Evolutionary conservation across 2,113 vertebrate genomes (phyloP).

Genomic region (Xenotilapia leptura): DNA sequence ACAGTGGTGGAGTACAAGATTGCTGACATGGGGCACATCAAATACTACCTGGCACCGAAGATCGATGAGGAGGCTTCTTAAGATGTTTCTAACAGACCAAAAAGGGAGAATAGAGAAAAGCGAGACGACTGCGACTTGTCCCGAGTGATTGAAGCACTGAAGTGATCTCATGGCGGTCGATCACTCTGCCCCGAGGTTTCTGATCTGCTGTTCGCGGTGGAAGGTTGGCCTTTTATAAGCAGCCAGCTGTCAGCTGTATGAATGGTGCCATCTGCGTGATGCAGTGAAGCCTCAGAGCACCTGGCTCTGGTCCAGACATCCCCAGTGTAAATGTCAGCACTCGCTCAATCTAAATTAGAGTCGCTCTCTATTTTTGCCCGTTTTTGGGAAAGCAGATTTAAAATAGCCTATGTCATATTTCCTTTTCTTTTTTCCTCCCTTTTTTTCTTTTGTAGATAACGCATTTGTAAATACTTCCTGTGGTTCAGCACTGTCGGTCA

Average conservation of each 20-base stretch:
- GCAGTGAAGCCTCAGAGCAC: not conserved
- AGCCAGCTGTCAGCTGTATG: not conserved
- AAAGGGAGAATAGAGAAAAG: not conserved
- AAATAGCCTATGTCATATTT: not conserved
- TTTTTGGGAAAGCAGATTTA: not conserved
- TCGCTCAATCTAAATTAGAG: not conserved
- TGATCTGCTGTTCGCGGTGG: not conserved
- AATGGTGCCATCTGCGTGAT: not conserved
- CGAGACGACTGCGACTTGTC: not conserved
- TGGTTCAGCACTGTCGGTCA: conserved; percentile 7
- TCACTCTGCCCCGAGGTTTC: not conserved
- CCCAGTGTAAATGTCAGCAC: not conserved
- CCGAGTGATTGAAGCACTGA: not conserved
- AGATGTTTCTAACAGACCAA: not conserved
- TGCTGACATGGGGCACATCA: conserved; percentile 96
- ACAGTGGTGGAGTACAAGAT: conserved; percentile 99
- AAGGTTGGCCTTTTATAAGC: not conserved
- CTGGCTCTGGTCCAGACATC: not conserved
- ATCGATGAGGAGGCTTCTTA: conserved; percentile 93
- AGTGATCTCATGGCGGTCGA: not conserved
- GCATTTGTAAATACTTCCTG: conserved; percentile 65
- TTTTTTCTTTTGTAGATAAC: conserved; percentile 64
- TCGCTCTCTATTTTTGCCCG: not conserved
- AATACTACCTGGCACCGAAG: conserved; percentile 97
- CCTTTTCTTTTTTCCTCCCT: not conserved